Conservation (phyloP, 2,888 invertebrate genomes). For the Cetonia aurata region DNA sequence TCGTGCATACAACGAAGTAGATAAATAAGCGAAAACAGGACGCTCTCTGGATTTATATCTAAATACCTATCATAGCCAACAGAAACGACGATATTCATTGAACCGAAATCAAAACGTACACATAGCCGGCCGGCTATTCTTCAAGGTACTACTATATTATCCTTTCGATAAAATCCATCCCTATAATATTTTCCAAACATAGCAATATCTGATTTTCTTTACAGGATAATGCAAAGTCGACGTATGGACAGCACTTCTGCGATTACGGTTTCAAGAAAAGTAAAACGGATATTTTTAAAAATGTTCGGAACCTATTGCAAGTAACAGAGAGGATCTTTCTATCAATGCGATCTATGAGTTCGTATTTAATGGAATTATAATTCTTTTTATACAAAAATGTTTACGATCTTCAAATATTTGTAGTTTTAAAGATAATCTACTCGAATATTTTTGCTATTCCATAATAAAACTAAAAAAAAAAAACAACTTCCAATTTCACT, state of each 20-base stretch:
- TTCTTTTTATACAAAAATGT: too few relatives aligned
- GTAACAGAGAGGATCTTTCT: too few relatives aligned
- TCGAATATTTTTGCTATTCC: too few relatives aligned
- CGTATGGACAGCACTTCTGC: constrained; percentile 2
- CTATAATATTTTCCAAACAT: constrained; percentile 14
- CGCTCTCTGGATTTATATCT: not conserved
- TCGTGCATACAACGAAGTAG: too few relatives aligned
- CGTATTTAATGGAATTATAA: too few relatives aligned
- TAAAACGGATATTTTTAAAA: too few relatives aligned
- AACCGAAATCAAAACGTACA: not conserved
- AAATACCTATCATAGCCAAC: not conserved
- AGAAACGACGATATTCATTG: constrained; percentile 4
- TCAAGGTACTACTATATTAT: constrained; percentile 3
- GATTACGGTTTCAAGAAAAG: not conserved
- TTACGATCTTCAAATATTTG: too few relatives aligned
- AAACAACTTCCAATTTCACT: too few relatives aligned
- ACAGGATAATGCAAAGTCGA: constrained; percentile 24
- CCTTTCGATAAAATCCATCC: constrained; percentile 2
- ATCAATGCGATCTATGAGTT: too few relatives aligned
- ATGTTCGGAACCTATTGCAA: too few relatives aligned
- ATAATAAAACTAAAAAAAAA: too few relatives aligned
- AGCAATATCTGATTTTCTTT: not conserved
- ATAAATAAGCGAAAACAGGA: not conserved
- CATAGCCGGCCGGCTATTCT: not conserved
- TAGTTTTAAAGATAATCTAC: too few relatives aligned